These are phyloP conservation scores for Zelleria hepariella DNA, from an alignment of 2,888 invertebrate genomes.

Conservation along the genomic window DNA sequence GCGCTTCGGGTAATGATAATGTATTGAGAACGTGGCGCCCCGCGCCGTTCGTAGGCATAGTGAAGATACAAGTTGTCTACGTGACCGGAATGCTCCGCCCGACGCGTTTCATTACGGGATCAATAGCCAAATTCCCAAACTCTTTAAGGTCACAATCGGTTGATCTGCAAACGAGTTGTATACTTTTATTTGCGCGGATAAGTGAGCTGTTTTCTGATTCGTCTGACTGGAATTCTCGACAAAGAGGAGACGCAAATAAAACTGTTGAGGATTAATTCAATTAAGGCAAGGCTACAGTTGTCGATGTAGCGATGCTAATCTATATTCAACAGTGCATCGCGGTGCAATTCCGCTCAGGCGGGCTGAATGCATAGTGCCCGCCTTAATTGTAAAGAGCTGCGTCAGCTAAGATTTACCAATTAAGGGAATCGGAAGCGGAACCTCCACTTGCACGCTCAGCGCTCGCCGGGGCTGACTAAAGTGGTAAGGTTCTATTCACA, in stretches of 20 bases:
- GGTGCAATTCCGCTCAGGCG: conserved; percentile 30
- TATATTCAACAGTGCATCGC: background rate
- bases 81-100: conserved; percentile 46
- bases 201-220: too few species aligned
- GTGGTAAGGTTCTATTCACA: background rate
- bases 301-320: background rate
- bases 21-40: conserved; percentile 15
- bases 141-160: conserved; percentile 4
- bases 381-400: conserved; percentile 60
- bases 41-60: conserved; percentile 20
- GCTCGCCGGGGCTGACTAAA: background rate
- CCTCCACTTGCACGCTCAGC: conserved; percentile 53
- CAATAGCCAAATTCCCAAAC: conserved; percentile 44
- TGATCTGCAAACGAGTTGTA: conserved; percentile 1
- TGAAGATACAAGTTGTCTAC: conserved; percentile 29
- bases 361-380: conserved; percentile 32
- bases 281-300: conserved; percentile 6
- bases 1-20: conserved; percentile 40
- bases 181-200: background rate
- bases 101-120: conserved; percentile 24
- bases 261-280: conserved; percentile 5
- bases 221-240: too few species aligned
- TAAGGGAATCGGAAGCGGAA: conserved; percentile 60
- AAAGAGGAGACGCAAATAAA: background rate
- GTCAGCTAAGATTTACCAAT: conserved; percentile 69